A percentile compares a stretch with the other conserved stretches of the same genome.
phyloP scores from a whole-genome alignment of 1,140 invertebrate species.

The Camponotus vicinus region DNA sequence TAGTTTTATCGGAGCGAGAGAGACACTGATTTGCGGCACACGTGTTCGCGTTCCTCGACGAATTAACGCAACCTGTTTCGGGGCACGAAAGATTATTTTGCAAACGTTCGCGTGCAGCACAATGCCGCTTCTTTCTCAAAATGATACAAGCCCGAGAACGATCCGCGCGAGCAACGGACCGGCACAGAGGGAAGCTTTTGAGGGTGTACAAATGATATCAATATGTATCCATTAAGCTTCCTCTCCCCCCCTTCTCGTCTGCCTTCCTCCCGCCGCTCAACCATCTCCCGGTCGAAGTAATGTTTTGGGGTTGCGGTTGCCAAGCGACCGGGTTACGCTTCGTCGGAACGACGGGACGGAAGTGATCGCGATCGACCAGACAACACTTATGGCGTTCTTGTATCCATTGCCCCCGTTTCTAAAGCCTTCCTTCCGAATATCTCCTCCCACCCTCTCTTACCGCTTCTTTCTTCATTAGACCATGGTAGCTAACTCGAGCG shows the following conservation, averaged over 20 bases:
- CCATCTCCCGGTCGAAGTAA: constrained; percentile 67
- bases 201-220: constrained; percentile 82
- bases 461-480: neutral
- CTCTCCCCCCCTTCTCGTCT: constrained; percentile 40
- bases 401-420: constrained; percentile 72
- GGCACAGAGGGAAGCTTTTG: constrained; percentile 60
- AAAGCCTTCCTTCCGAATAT: neutral
- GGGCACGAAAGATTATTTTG: constrained; percentile 48
- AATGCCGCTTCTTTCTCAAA: constrained; percentile 36
- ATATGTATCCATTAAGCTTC: constrained; percentile 82
- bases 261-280: neutral
- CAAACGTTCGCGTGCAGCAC: constrained; percentile 37
- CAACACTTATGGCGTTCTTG: constrained; percentile 74
- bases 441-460: neutral
- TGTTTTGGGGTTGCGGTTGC: constrained; percentile 82
- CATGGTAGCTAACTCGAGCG: neutral
- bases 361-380: constrained; percentile 80
- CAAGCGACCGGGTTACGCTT: constrained; percentile 76
- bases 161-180: constrained; percentile 17
- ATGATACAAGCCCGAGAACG: constrained; percentile 34
- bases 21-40: constrained; percentile 37
- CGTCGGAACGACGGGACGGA: constrained; percentile 75
- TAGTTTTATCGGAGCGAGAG: neutral
- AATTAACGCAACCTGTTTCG: constrained; percentile 38
- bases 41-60: constrained; percentile 46